phyloP scores from a whole-genome alignment of 1,140 invertebrate genomes.

The Scaptomyza graminum region DNA sequence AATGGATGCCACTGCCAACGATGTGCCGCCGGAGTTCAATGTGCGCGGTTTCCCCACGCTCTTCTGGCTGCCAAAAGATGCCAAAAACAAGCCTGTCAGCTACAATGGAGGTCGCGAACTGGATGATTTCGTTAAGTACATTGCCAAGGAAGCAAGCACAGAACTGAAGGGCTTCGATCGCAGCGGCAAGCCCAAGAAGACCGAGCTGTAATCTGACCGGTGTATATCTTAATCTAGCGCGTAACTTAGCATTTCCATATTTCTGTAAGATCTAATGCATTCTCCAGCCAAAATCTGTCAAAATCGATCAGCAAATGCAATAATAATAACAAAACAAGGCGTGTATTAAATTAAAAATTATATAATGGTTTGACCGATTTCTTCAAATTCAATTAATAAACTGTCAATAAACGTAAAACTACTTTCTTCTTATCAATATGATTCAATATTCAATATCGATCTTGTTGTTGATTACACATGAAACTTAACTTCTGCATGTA shows the following conservation, averaged over 20 bases:
- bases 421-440: constrained; percentile 45
- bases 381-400: constrained; percentile 34
- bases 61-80: constrained; percentile 96
- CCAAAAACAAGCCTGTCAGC: constrained; percentile 91
- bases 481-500: background rate
- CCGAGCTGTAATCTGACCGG: constrained; percentile 76
- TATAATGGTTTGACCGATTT: constrained; percentile 64
- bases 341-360: constrained; percentile 81
- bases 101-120: constrained; percentile 98
- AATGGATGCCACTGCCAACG: constrained; percentile 99
- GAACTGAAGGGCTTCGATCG: constrained; percentile 95
- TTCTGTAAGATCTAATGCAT: constrained; percentile 82
- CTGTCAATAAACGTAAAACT: constrained; percentile 66
- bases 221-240: constrained; percentile 40
- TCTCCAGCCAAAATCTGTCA: constrained; percentile 53
- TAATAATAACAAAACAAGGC: constrained; percentile 44
- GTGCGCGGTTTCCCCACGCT: constrained; percentile 99
- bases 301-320: constrained; percentile 20
- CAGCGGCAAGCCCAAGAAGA: constrained; percentile 92
- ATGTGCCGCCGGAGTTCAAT: constrained; percentile 96
- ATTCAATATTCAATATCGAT: background rate
- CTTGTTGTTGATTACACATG: background rate
- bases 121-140: constrained; percentile 98
- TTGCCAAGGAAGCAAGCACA: constrained; percentile 95
- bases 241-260: constrained; percentile 78